Evolutionary conservation across 2,113 vertebrate species (phyloP).

Genomic region (Gopherus flavomarginatus): DNA sequence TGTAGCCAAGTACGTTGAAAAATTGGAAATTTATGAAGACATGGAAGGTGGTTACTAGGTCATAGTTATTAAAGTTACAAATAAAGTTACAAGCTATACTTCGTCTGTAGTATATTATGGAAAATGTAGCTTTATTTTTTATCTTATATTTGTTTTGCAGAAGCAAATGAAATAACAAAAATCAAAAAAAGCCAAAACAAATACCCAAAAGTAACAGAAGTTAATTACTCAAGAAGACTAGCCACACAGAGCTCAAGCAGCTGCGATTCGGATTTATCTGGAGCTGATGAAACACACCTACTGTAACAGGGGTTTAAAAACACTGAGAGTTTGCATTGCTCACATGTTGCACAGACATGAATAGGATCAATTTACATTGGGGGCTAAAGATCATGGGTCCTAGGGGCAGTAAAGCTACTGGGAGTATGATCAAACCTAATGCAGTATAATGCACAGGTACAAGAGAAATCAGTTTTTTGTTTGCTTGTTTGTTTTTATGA

Average conservation of each 20-base stretch:
- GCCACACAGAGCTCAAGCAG: not conserved
- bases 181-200: not conserved
- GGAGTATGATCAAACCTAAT: constrained; percentile 38
- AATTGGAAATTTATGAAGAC: not conserved
- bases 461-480: not conserved
- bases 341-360: constrained; percentile 58
- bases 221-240: not conserved
- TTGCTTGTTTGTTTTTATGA: not conserved
- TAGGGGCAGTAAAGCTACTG: not conserved
- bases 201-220: not conserved
- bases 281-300: not conserved
- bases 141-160: not conserved
- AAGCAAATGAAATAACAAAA: not conserved
- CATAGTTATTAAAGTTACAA: not conserved
- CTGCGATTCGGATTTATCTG: not conserved
- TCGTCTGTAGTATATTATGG: not conserved
- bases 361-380: constrained; percentile 29
- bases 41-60: not conserved
- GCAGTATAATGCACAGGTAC: constrained; percentile 12
- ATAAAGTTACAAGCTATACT: not conserved
- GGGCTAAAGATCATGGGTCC: not conserved
- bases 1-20: not conserved
- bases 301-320: constrained; percentile 4
- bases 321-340: not conserved
- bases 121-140: not conserved